Base-by-base conservation (phyloP, 2,113 vertebrate species). In the Dasyprocta punctata region DNA sequence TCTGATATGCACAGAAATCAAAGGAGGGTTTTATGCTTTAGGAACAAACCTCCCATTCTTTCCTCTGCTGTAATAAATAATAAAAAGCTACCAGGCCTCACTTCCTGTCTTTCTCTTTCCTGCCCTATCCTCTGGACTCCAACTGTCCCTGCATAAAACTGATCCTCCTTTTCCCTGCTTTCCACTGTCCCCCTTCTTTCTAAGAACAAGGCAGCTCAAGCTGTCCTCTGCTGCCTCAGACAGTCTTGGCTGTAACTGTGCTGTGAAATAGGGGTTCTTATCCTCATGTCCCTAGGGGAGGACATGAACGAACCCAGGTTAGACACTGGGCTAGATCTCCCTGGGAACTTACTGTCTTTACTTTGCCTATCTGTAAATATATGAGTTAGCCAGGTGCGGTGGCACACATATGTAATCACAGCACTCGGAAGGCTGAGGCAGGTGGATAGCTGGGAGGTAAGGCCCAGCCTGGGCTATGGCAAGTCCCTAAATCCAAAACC, bases 21-120 rank as follows among this genome's bases (percentile, higher is more conserved):
- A 96, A 97, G 54, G 63, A 78, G 58, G 44, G 80, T 77, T 93
- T 97, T 93, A 95, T 38, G 90, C 78, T 77, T 95, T 41, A 88
- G 92, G 91, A 96, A 97, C 97, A 97, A 82, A 30, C 77, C 90
- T 92, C 49, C 44, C 56, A 85, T 96, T 96, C 90, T 96, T 97
- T 63, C 28, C 33, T 26, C n/a, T 49, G 87, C 81, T 81, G 3
- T 83, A 82, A 95, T 80, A 95, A 93, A 96, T 92, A 86, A 89
- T 61, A 86, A 90, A 63, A 97, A 69, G 58, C 93, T 85, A 58
- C 58, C 49, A 22, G 60, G 36, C 89, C 82, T 78, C 61, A 11
- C 8, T 86, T 67, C 36, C 81, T 8, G 0, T 38, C 80, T 49
- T 0, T 75, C 81, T 77, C 81, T 58, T 63, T 20, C 47, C 38